A percentile compares a stretch with the other conserved stretches of the same genome.
Evolutionary conservation across 2,113 vertebrate species (phyloP).

Genomic region (Lagenorhynchus albirostris): DNA sequence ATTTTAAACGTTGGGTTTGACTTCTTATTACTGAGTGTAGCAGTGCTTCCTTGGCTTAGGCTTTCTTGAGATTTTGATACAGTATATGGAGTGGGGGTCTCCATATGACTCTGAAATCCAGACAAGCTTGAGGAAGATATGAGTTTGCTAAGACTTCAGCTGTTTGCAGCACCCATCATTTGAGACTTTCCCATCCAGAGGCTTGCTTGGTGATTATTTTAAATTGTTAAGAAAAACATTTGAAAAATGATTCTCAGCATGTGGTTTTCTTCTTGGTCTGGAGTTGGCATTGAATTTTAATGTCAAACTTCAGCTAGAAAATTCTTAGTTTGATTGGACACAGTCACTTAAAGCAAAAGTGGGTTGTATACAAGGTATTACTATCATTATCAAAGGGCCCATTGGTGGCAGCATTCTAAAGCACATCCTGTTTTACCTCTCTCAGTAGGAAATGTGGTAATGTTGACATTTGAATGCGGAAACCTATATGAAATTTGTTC

Average conservation of each 20-base stretch:
- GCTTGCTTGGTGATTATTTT: background rate
- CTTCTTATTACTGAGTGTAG: background rate
- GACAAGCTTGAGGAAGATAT: background rate
- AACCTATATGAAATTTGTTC: background rate
- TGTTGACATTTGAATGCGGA: background rate
- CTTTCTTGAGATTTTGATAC: background rate
- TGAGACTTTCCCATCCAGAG: background rate
- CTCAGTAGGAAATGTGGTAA: background rate
- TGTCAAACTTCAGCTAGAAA: background rate
- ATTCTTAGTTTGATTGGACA: background rate
- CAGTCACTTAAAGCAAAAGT: background rate
- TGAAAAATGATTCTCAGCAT: background rate
- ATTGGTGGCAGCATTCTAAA: background rate
- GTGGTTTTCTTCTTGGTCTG: background rate
- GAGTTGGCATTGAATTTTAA: background rate
- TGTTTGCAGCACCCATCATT: background rate
- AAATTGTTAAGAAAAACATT: background rate
- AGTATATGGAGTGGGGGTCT: background rate
- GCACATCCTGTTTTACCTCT: background rate
- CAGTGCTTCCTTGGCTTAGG: background rate
- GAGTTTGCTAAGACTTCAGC: background rate
- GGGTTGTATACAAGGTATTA: background rate
- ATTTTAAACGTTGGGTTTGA: background rate
- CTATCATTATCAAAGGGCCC: background rate
- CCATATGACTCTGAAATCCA: background rate